A percentile compares a stretch with the other conserved stretches of the same genome.
Evolutionary conservation across 2,113 vertebrate species (phyloP).

Genomic region (Pipa parva): DNA sequence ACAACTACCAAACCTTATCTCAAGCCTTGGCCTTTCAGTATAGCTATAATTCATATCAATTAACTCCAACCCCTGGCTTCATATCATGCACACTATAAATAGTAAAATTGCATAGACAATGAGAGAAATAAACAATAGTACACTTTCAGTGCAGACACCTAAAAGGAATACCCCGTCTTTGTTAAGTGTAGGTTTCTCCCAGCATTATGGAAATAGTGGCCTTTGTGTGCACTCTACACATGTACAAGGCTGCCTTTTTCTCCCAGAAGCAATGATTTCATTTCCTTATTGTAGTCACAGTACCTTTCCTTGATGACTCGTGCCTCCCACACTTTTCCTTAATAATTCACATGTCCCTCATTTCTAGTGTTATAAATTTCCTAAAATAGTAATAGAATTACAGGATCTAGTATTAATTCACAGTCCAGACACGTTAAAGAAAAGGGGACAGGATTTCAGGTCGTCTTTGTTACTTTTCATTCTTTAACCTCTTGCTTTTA

Average conservation of each 20-base stretch:
- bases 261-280: conserved; percentile 36
- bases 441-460: conserved; percentile 10
- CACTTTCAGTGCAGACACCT: not conserved
- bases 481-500: not conserved
- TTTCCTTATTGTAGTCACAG: conserved; percentile 40
- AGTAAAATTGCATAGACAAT: no score
- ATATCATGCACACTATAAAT: no score
- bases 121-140: not conserved
- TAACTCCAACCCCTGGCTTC: no score
- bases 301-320: conserved; percentile 41
- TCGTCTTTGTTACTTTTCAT: conserved; percentile 25
- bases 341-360: conserved; percentile 38
- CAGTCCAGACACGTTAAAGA: conserved; percentile 21
- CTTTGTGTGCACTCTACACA: conserved; percentile 29
- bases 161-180: conserved; percentile 15
- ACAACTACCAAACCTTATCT: no score
- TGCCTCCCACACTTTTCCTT: conserved; percentile 43
- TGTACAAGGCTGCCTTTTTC: conserved; percentile 12
- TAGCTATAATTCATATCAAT: no score
- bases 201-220: conserved; percentile 6
- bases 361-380: conserved; percentile 25
- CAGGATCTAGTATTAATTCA: conserved; percentile 33
- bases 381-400: conserved; percentile 38
- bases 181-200: conserved; percentile 3
- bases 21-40: no score